Evolutionary conservation across 2,113 vertebrate genomes (phyloP).

Genomic region (Etia nguti): DNA sequence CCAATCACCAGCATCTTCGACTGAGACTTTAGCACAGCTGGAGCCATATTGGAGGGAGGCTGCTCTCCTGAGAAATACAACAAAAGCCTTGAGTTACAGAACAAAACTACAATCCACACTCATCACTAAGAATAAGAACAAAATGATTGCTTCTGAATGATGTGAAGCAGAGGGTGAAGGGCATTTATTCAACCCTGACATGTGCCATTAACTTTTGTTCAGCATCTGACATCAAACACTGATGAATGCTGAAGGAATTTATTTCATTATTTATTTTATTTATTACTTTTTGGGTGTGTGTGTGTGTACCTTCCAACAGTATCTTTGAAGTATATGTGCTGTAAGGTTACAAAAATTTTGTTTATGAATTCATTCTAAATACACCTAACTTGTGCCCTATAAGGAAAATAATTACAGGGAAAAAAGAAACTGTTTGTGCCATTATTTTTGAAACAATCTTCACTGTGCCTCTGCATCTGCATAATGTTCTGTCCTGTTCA

Average conservation of each 20-base stretch:
- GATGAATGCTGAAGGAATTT: not conserved
- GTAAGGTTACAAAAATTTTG: not conserved
- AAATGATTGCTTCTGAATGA: not conserved
- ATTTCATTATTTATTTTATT: not conserved
- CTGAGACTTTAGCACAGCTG: conserved; percentile 74
- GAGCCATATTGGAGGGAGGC: conserved; percentile 84
- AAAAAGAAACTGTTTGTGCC: not conserved
- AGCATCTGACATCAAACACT: not conserved
- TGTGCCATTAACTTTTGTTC: not conserved
- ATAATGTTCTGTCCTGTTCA: not conserved
- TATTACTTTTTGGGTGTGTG: too few species aligned
- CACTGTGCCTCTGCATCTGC: not conserved
- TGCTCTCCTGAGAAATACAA: conserved; percentile 71
- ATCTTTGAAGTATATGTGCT: rapidly evolving
- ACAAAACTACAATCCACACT: not conserved
- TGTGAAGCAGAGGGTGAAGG: not conserved
- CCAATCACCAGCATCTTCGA: conserved; percentile 79
- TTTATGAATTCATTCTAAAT: not conserved
- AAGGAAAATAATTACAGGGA: not conserved
- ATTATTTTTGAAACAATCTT: not conserved
- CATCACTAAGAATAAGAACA: too few species aligned
- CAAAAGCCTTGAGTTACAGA: not conserved
- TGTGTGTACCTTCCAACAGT: too few species aligned
- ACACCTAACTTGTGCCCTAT: not conserved
- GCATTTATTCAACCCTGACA: not conserved